A percentile compares a stretch with the other conserved stretches of the same genome.
Evolutionary conservation across 2,797 vertebrate genomes (phyloP).

Genomic region (Remorina albescens): DNA sequence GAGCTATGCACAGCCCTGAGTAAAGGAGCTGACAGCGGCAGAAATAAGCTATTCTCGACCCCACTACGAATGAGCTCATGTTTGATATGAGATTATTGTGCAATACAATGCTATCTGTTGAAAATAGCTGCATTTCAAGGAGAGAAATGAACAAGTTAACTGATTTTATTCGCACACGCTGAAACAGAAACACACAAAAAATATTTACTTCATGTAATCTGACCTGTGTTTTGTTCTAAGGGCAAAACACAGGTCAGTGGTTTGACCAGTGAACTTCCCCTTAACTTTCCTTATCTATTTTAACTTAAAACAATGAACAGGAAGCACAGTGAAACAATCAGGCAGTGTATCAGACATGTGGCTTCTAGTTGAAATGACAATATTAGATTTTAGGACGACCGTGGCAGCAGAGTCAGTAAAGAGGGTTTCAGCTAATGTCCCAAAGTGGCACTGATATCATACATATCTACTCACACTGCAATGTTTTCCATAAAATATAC

Average conservation of each 20-base stretch:
- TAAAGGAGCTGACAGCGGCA: conserved; percentile 13
- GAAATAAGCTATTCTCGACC: conserved; percentile 10
- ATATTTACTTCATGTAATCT: not conserved
- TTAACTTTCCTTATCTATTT: not conserved
- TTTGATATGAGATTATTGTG: conserved; percentile 3
- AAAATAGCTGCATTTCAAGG: conserved; percentile 20
- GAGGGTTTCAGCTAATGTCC: conserved; percentile 46
- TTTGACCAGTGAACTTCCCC: not conserved
- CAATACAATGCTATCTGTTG: conserved; percentile 9
- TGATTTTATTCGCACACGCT: too few relatives aligned
- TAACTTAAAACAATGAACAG: conserved; percentile 20
- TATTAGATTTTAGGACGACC: conserved; percentile 27
- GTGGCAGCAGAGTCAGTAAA: conserved; percentile 40
- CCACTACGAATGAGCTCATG: conserved; percentile 20
- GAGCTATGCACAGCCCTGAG: not conserved
- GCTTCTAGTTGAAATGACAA: conserved; percentile 37
- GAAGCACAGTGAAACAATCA: conserved; percentile 38
- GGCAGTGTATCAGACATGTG: not conserved
- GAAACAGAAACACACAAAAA: not conserved
- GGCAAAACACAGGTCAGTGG: too few relatives aligned
- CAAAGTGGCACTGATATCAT: conserved; percentile 27
- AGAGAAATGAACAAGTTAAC: not conserved
- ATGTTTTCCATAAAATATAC: conserved; percentile 49
- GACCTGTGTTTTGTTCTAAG: not conserved
- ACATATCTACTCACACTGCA: conserved; percentile 22